Percentiles rank a stretch among this genome's conserved stretches.
phyloP scores from a whole-genome alignment of 2,797 vertebrate species.

The Strix occidentalis region DNA sequence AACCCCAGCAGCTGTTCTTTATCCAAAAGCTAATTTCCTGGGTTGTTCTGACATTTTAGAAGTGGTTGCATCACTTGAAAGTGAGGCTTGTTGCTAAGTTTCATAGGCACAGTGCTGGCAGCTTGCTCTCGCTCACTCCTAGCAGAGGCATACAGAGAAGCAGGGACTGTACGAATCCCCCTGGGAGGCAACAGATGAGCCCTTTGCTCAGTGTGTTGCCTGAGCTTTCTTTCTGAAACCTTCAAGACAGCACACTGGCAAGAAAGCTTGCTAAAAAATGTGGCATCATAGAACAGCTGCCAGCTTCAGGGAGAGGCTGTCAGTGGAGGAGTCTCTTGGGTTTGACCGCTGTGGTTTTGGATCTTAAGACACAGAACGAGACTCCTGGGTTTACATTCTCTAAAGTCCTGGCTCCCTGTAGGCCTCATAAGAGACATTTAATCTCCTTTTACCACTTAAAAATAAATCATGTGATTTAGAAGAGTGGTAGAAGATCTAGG shows the following conservation, averaged over 20 bases:
- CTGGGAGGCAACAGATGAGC: background rate
- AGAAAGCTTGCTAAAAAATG: background rate
- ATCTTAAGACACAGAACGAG: background rate
- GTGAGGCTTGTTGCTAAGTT: background rate
- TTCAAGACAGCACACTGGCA: background rate
- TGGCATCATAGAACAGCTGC: background rate
- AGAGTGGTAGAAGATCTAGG: background rate
- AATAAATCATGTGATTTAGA: background rate
- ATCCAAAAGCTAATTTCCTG: background rate
- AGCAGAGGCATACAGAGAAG: background rate
- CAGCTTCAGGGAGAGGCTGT: background rate
- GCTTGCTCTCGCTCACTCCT: accelerated
- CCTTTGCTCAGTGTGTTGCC: background rate
- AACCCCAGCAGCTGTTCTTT: background rate
- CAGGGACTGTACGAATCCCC: background rate
- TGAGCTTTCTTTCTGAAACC: background rate
- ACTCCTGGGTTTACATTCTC: background rate
- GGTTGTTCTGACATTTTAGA: constrained; percentile 3
- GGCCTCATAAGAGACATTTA: background rate
- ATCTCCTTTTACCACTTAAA: background rate
- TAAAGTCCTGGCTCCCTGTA: background rate
- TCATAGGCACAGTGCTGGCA: background rate
- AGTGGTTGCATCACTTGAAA: background rate
- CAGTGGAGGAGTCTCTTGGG: background rate
- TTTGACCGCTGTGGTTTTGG: background rate